phyloP scores from a whole-genome alignment of 2,797 vertebrate genomes.

The Falco peregrinus region DNA sequence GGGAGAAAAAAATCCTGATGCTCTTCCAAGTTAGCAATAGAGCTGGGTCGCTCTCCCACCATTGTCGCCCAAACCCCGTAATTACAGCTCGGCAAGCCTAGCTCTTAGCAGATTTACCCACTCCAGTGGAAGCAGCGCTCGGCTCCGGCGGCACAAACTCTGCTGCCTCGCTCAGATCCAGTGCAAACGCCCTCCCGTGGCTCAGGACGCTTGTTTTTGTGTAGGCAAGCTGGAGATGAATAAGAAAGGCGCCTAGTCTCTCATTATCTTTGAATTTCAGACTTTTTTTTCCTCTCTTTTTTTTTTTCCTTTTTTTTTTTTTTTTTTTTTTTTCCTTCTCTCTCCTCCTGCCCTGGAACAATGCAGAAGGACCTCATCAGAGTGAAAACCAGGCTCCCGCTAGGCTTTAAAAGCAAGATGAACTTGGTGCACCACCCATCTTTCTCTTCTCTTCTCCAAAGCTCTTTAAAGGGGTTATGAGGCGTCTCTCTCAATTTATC shows the following conservation, averaged over 20 bases:
- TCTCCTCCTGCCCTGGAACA: constrained; percentile 64
- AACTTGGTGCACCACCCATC: constrained; percentile 74
- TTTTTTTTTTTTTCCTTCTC: not conserved
- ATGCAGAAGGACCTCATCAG: constrained; percentile 67
- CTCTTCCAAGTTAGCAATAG: constrained; percentile 61
- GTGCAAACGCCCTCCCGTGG: constrained; percentile 80
- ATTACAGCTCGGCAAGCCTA: constrained; percentile 43
- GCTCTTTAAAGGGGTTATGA: constrained; percentile 76
- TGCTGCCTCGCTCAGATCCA: constrained; percentile 78
- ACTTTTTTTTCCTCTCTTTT: not conserved
- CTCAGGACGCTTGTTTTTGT: constrained; percentile 74
- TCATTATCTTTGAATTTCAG: constrained; percentile 68
- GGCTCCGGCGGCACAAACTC: constrained; percentile 76
- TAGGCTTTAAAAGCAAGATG: constrained; percentile 68
- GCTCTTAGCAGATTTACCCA: constrained; percentile 74
- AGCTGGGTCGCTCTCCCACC: constrained; percentile 40
- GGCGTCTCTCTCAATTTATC: constrained; percentile 79
- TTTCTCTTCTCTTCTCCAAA: constrained; percentile 74
- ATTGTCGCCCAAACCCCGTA: constrained; percentile 46
- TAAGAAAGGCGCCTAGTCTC: constrained; percentile 59
- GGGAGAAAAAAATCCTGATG: constrained; percentile 49
- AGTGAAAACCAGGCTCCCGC: constrained; percentile 66
- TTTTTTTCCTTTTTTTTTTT: not conserved
- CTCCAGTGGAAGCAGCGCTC: constrained; percentile 75
- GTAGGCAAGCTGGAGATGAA: constrained; percentile 73